Evolutionary conservation across 1,140 invertebrate species (phyloP).

Genomic region (Neodiprion fabricii): DNA sequence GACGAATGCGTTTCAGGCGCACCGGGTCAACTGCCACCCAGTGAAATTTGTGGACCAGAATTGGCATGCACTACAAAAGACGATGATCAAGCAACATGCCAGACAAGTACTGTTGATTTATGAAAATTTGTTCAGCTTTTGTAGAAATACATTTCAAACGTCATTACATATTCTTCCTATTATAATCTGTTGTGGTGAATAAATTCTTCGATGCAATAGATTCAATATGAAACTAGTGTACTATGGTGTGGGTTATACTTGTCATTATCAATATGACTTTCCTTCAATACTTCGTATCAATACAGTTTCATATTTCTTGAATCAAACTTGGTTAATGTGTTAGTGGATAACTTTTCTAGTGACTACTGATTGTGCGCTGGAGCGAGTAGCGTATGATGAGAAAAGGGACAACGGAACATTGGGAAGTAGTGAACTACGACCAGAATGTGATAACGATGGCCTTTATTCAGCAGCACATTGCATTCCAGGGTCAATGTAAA

Average conservation of each 20-base stretch:
- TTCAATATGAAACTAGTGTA: no score
- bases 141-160: background rate
- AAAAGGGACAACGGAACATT: conserved; percentile 44
- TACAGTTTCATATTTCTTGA: no score
- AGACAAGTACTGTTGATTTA: conserved; percentile 28
- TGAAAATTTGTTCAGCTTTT: background rate
- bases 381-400: conserved; percentile 56
- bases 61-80: conserved; percentile 42
- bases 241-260: no score
- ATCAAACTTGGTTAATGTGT: no score
- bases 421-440: conserved; percentile 55
- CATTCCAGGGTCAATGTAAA: conserved; percentile 67
- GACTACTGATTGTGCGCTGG: conserved; percentile 52
- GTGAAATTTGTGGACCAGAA: conserved; percentile 53
- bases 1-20: conserved; percentile 50
- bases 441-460: conserved; percentile 65
- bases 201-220: no score
- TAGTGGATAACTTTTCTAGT: conserved; percentile 39
- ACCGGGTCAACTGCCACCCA: conserved; percentile 38
- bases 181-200: no score
- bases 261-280: no score
- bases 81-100: conserved; percentile 28
- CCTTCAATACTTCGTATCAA: no score
- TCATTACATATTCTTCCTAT: no score
- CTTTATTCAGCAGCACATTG: conserved; percentile 61